Evolutionary conservation across 1,140 invertebrate species (phyloP).

Genomic region (Drosophila biarmipes): DNA sequence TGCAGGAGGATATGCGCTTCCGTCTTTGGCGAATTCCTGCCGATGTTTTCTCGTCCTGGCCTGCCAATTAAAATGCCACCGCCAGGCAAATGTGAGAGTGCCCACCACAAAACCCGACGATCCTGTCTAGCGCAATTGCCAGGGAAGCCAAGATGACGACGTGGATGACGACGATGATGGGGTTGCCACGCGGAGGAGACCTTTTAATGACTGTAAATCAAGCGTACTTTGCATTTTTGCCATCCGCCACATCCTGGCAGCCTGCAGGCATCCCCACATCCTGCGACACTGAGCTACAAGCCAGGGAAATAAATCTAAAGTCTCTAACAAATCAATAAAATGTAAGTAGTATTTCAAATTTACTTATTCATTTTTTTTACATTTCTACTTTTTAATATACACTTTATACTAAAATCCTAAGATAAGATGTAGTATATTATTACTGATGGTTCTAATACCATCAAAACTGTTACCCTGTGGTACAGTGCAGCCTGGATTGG

Average conservation of each 20-base stretch:
- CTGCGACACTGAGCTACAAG: constrained; percentile 47
- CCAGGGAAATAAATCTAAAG: background rate
- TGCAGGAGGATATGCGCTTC: constrained; percentile 72
- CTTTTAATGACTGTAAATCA: constrained; percentile 80
- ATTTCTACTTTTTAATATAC: too few relatives aligned
- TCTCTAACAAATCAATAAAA: too few relatives aligned
- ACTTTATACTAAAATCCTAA: too few relatives aligned
- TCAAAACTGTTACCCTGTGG: background rate
- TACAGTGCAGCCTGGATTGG: constrained; percentile 37
- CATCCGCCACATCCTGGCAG: constrained; percentile 51
- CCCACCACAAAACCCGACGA: constrained; percentile 18
- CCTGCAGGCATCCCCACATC: constrained; percentile 25
- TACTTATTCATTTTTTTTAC: too few relatives aligned
- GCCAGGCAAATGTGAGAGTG: constrained; percentile 64
- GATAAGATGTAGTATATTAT: too few relatives aligned
- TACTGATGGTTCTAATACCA: too few relatives aligned
- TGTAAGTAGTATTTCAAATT: too few relatives aligned
- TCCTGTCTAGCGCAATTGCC: constrained; percentile 44
- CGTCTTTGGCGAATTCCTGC: constrained; percentile 59
- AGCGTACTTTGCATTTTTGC: constrained; percentile 80
- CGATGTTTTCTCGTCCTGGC: constrained; percentile 44
- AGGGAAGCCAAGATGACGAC: constrained; percentile 22
- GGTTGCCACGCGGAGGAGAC: background rate
- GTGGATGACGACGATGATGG: background rate
- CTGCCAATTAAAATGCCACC: constrained; percentile 81